These are phyloP conservation scores for Gallinago paraguaiae DNA, from an alignment of 2,113 vertebrate species.

Conservation along the genomic window DNA sequence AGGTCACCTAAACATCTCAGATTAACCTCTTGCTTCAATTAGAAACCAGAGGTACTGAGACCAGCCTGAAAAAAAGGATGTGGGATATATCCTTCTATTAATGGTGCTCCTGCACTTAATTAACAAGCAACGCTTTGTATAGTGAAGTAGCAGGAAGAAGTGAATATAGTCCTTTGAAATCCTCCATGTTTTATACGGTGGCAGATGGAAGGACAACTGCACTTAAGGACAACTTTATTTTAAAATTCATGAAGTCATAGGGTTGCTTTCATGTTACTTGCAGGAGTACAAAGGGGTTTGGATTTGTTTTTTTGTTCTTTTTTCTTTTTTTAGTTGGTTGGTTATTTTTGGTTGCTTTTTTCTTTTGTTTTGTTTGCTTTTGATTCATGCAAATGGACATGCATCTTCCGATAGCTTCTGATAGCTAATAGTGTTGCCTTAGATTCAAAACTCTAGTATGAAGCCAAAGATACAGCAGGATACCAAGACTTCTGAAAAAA, in stretches of 20 bases:
- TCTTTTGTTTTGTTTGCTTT: neutral
- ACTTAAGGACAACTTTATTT: neutral
- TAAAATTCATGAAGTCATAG: neutral
- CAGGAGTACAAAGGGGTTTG: neutral
- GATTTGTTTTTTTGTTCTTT: no score
- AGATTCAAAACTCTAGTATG: neutral
- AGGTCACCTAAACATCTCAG: neutral
- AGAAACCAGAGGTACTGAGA: neutral
- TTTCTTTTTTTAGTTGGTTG: fast-evolving
- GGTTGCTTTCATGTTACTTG: neutral
- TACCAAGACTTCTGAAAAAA: neutral
- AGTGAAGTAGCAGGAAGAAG: neutral
- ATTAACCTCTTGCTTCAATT: neutral
- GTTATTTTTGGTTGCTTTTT: neutral
- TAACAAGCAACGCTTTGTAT: fast-evolving
- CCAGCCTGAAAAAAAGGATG: neutral
- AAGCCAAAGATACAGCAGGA: neutral
- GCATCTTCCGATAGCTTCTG: no score
- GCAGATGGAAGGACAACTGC: neutral
- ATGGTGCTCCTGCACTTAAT: neutral
- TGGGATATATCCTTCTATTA: neutral
- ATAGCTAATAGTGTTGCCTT: neutral
- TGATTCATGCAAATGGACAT: neutral
- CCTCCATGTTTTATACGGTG: neutral
- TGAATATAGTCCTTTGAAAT: neutral